Evolutionary conservation across 2,888 invertebrate genomes (phyloP).

Genomic region (Zaprionus lineosus): DNA sequence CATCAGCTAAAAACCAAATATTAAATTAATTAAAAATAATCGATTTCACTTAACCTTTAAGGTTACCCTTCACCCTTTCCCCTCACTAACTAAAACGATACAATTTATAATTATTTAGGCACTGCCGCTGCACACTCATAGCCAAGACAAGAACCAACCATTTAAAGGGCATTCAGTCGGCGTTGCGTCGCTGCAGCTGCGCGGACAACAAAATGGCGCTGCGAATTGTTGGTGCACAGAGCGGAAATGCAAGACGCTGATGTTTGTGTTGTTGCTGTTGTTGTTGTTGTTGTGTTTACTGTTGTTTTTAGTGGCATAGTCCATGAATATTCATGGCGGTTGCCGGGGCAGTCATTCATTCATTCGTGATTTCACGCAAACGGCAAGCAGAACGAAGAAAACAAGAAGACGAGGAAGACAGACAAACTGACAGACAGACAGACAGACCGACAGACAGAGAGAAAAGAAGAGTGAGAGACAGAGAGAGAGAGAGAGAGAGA

Average conservation of each 20-base stretch:
- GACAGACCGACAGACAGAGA: slow-evolving; percentile 49
- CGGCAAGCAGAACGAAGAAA: slow-evolving; percentile 18
- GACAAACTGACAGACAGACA: slow-evolving; percentile 49
- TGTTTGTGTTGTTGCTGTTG: slow-evolving; percentile 13
- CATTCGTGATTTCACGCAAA: slow-evolving; percentile 75
- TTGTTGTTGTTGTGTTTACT: slow-evolving; percentile 26
- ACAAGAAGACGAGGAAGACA: slow-evolving; percentile 27
- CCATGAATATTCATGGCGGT: slow-evolving; percentile 73
- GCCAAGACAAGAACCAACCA: background rate
- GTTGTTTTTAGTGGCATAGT: slow-evolving; percentile 62
- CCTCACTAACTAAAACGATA: too few species aligned
- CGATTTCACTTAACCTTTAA: too few species aligned
- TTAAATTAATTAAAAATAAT: too few species aligned
- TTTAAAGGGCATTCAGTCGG: slow-evolving; percentile 14
- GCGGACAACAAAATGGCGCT: slow-evolving; percentile 66
- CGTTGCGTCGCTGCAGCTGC: slow-evolving; percentile 18
- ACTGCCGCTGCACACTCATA: background rate
- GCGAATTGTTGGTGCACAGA: slow-evolving; percentile 67
- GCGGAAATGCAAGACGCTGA: slow-evolving; percentile 67
- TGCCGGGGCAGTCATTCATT: slow-evolving; percentile 75
- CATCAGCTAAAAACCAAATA: too few species aligned
- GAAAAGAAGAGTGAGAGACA: slow-evolving; percentile 57
- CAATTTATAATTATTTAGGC: background rate
- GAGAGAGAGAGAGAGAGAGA: slow-evolving; percentile 1
- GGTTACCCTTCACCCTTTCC: too few species aligned